Evolutionary conservation across 1,140 invertebrate genomes (phyloP).

Genomic region (Sitophilus oryzae): DNA sequence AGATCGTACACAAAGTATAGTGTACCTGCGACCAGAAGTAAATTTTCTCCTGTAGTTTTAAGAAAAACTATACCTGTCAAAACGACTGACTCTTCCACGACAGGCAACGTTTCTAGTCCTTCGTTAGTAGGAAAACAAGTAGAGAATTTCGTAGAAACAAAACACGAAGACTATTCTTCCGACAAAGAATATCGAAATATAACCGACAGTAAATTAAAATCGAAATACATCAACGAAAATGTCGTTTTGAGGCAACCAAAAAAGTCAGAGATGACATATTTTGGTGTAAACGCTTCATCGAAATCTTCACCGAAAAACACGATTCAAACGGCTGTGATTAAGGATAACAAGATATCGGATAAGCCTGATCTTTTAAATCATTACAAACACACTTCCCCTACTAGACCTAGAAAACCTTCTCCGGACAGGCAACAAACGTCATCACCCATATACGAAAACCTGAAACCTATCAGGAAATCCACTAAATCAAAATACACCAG

Average conservation of each 20-base stretch:
- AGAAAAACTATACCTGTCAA: constrained; percentile 26
- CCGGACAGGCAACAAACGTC: constrained; percentile 8
- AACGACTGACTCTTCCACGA: constrained; percentile 8
- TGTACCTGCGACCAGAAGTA: constrained; percentile 18
- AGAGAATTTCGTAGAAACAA: constrained; percentile 2
- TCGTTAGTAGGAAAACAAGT: constrained; percentile 29
- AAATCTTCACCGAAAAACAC: constrained; percentile 23
- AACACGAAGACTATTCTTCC: constrained; percentile 1
- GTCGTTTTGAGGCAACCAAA: constrained; percentile 40
- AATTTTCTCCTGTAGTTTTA: constrained; percentile 33
- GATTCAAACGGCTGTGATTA: constrained; percentile 27
- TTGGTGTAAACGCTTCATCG: constrained; percentile 34
- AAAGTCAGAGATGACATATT: constrained; percentile 42
- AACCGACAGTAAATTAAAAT: constrained; percentile 23
- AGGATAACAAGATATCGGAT: constrained; percentile 27
- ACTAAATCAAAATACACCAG: constrained; percentile 9
- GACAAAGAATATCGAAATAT: constrained; percentile 23
- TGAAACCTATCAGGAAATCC: constrained; percentile 21
- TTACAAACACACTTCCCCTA: constrained; percentile 24
- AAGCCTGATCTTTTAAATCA: constrained; percentile 38
- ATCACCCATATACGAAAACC: constrained; percentile 40
- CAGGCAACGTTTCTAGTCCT: constrained; percentile 26
- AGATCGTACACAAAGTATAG: constrained; percentile 17
- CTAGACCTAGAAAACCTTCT: constrained; percentile 15
- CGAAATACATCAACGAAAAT: constrained; percentile 24